Conservation (phyloP, 92 coral and sea anemone species). For the Phenganax stokvisi region DNA sequence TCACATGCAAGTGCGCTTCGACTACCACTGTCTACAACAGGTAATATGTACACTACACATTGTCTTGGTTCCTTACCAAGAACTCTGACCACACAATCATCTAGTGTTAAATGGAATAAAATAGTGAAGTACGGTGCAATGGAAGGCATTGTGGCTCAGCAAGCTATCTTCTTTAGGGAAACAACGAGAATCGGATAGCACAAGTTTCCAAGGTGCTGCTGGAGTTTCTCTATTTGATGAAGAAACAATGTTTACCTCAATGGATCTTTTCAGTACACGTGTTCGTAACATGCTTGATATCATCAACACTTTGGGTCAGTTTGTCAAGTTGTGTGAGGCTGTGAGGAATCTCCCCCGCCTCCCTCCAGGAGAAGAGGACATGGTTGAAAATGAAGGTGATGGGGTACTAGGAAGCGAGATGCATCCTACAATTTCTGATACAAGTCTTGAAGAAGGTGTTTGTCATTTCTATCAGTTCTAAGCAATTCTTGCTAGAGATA, state of each 20-base stretch:
- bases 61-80: not conserved
- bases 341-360: constrained; percentile 73
- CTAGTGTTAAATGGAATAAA: too few relatives aligned
- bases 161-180: constrained; percentile 5
- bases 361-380: constrained; percentile 52
- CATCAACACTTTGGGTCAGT: constrained; percentile 84
- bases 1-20: constrained; percentile 55
- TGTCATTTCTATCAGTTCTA: not conserved
- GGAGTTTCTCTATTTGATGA: constrained; percentile 91
- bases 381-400: constrained; percentile 47
- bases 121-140: not conserved
- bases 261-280: constrained; percentile 79
- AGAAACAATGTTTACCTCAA: constrained; percentile 72
- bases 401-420: constrained; percentile 55
- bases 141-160: not conserved
- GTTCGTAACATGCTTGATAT: constrained; percentile 94
- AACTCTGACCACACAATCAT: not conserved
- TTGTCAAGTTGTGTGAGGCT: constrained; percentile 59
- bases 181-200: constrained; percentile 73
- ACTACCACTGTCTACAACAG: constrained; percentile 63
- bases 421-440: constrained; percentile 23
- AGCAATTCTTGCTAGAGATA: not conserved
- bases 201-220: constrained; percentile 67
- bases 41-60: constrained; percentile 23
- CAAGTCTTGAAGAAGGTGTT: constrained; percentile 29